These are phyloP conservation scores for Protaetia brevitarsis DNA, from an alignment of 1,140 invertebrate genomes.

Conservation along the genomic window DNA sequence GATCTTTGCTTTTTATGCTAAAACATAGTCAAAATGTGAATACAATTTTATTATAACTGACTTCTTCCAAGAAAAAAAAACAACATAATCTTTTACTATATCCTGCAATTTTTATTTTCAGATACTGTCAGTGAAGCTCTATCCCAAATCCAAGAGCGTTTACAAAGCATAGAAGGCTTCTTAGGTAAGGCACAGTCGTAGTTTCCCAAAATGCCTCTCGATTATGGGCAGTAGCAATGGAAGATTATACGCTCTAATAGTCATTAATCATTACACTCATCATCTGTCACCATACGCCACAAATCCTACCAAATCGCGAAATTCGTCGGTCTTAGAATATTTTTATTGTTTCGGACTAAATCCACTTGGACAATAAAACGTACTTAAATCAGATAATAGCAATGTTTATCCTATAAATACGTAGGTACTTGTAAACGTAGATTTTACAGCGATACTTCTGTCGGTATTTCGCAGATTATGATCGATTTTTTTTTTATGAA, in stretches of 20 bases:
- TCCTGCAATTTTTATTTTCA: no score
- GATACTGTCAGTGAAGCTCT: neutral
- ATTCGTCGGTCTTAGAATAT: neutral
- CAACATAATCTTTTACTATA: no score
- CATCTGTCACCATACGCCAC: conserved; percentile 5
- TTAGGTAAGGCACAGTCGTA: neutral
- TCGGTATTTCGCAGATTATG: neutral
- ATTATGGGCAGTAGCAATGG: neutral
- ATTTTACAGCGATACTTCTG: neutral
- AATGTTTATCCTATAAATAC: neutral
- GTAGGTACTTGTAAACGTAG: neutral
- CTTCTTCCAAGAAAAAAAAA: no score
- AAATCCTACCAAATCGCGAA: neutral
- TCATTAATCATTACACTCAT: no score
- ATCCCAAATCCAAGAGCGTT: neutral
- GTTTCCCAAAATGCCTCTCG: neutral
- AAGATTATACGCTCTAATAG: neutral
- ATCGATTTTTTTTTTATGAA: neutral
- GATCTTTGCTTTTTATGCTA: no score
- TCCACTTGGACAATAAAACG: neutral
- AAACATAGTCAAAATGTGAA: no score
- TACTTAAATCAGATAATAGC: neutral
- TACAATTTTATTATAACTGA: no score
- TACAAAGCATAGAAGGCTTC: neutral
- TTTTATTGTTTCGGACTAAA: conserved; percentile 1